Evolutionary conservation across 2,888 invertebrate species (phyloP).

Genomic region (Cyrtodaria siliqua): DNA sequence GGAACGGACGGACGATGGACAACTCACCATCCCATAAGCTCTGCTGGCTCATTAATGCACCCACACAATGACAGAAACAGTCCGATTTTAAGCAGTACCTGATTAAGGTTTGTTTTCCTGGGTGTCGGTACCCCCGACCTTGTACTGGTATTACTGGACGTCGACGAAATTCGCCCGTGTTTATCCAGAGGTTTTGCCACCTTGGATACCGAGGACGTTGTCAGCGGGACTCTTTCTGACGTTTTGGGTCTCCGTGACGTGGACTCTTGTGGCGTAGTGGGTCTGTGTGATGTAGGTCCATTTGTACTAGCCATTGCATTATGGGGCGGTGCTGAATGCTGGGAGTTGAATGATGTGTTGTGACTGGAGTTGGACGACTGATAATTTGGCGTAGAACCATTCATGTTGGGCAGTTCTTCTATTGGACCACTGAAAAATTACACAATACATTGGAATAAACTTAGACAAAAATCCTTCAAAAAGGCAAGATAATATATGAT

Average conservation of each 20-base stretch:
- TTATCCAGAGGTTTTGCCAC: conserved; percentile 43
- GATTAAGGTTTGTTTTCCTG: conserved; percentile 65
- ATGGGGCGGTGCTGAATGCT: conserved; percentile 8
- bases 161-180: conserved; percentile 42
- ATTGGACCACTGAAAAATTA: conserved; percentile 55
- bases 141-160: conserved; percentile 31
- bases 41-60: too few species aligned
- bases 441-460: too few species aligned
- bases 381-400: conserved; percentile 34
- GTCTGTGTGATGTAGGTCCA: conserved; percentile 34
- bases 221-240: conserved; percentile 47
- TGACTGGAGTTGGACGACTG: conserved; percentile 45
- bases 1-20: too few species aligned
- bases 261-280: conserved; percentile 35
- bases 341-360: conserved; percentile 44
- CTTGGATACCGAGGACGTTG: conserved; percentile 31
- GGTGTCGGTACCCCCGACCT: conserved; percentile 55
- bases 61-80: too few species aligned
- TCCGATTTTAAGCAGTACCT: conserved; percentile 60
- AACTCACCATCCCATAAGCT: too few species aligned
- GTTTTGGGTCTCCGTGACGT: conserved; percentile 54
- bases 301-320: conserved; percentile 19
- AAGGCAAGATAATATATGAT: too few species aligned
- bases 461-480: too few species aligned
- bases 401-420: conserved; percentile 40